Conservation (phyloP, 2,797 vertebrate species). For the Poliocrania exsul region DNA sequence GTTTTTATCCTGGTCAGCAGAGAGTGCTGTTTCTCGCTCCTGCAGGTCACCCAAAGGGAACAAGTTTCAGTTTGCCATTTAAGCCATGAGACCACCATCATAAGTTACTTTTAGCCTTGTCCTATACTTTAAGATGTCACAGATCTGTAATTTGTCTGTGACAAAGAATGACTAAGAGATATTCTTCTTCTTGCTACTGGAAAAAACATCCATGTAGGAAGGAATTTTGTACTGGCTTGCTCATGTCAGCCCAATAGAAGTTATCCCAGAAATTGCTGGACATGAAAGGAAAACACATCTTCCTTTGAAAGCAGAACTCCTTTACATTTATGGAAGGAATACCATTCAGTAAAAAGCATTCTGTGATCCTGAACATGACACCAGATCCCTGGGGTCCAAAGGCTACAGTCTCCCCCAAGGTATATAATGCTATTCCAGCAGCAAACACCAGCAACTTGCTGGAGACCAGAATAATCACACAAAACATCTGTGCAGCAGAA, state of each 20-base stretch:
- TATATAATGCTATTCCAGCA: neutral
- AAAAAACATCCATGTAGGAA: neutral
- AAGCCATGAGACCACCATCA: neutral
- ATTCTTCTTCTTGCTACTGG: neutral
- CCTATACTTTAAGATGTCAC: neutral
- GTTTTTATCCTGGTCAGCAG: slow-evolving; percentile 67
- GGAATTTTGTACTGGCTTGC: neutral
- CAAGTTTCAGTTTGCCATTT: neutral
- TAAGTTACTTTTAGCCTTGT: neutral
- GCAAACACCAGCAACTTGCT: neutral
- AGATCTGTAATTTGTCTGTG: neutral
- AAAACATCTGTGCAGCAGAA: neutral
- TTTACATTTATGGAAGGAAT: neutral
- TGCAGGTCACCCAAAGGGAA: slow-evolving; percentile 58
- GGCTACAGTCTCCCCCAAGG: neutral
- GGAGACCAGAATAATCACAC: neutral
- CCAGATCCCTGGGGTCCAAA: neutral
- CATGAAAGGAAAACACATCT: neutral
- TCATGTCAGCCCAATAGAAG: neutral
- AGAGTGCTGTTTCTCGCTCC: slow-evolving; percentile 86
- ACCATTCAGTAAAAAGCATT: neutral
- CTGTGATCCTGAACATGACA: neutral
- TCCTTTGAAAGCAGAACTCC: neutral
- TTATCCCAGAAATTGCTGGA: neutral
- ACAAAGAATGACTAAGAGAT: neutral